Evolutionary conservation across 2,888 invertebrate genomes (phyloP).

Genomic region (Opisthograptis luteolata): DNA sequence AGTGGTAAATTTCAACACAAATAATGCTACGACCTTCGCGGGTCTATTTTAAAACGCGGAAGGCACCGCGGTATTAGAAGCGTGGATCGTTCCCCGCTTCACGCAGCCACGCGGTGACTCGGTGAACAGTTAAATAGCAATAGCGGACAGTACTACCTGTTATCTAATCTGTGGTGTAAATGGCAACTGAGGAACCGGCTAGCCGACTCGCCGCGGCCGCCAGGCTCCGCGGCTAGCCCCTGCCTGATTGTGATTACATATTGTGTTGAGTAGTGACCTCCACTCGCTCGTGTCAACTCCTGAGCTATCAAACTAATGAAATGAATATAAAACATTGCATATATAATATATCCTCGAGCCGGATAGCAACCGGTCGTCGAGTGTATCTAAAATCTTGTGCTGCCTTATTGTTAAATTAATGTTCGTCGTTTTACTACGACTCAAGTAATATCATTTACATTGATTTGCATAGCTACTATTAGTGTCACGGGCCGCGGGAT

Average conservation of each 20-base stretch:
- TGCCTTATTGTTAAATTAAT: slow-evolving; percentile 19
- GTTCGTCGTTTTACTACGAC: slow-evolving; percentile 22
- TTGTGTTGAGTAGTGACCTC: slow-evolving; percentile 45
- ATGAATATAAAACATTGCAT: slow-evolving; percentile 24
- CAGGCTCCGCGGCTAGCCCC: slow-evolving; percentile 35
- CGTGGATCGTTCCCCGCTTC: slow-evolving; percentile 59
- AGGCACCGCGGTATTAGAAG: slow-evolving; percentile 71
- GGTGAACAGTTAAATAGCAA: slow-evolving; percentile 69
- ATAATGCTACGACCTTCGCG: slow-evolving; percentile 75
- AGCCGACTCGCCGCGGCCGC: slow-evolving; percentile 43
- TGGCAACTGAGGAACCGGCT: slow-evolving; percentile 54
- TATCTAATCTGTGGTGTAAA: slow-evolving; percentile 38
- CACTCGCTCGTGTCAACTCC: slow-evolving; percentile 34
- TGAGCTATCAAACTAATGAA: slow-evolving; percentile 30
- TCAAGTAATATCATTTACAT: slow-evolving; percentile 19
- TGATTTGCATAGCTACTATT: slow-evolving; percentile 15
- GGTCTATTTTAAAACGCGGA: slow-evolving; percentile 81
- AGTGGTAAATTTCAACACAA: slow-evolving; percentile 58
- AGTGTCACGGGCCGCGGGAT: slow-evolving; percentile 14
- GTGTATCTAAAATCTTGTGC: slow-evolving; percentile 21
- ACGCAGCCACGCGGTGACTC: slow-evolving; percentile 32
- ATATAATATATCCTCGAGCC: slow-evolving; percentile 29
- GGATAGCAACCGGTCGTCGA: slow-evolving; percentile 34
- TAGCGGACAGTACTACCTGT: slow-evolving; percentile 27
- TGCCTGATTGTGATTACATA: slow-evolving; percentile 10